Evolutionary conservation across 2,113 vertebrate genomes (phyloP).

Genomic region (Aphyosemion australe): DNA sequence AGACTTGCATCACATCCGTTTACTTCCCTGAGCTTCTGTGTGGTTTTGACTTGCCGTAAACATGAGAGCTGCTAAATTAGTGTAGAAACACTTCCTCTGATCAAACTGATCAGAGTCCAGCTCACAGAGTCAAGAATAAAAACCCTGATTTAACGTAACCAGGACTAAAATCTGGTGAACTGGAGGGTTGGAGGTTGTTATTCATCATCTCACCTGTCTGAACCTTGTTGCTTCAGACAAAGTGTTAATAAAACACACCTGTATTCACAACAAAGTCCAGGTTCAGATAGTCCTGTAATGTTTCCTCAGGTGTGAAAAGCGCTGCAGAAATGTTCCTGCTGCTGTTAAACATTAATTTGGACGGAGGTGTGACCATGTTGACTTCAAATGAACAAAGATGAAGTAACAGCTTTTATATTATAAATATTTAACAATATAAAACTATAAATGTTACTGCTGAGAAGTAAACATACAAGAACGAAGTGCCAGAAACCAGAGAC

Average conservation of each 20-base stretch:
- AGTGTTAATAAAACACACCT: constrained; percentile 4
- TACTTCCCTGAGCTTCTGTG: too few relatives aligned
- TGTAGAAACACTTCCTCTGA: too few relatives aligned
- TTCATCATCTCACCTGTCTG: neutral
- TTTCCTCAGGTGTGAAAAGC: neutral
- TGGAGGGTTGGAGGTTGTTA: too few relatives aligned
- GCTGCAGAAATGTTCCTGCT: constrained; percentile 18
- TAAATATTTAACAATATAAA: neutral
- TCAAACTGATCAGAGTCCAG: too few relatives aligned
- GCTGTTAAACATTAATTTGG: neutral
- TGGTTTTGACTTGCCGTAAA: too few relatives aligned
- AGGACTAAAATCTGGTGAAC: neutral
- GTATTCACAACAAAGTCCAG: constrained; percentile 13
- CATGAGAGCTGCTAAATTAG: too few relatives aligned
- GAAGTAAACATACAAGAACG: neutral
- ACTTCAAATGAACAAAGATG: neutral
- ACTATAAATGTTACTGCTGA: too few relatives aligned
- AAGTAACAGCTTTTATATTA: neutral
- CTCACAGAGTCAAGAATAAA: too few relatives aligned
- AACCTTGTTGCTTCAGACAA: neutral
- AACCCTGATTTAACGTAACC: neutral
- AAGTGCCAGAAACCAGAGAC: neutral
- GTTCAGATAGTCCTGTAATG: neutral
- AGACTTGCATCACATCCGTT: too few relatives aligned
- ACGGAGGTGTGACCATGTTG: neutral